Evolutionary conservation across 1,140 invertebrate species (phyloP).

Genomic region (Battus philenor): DNA sequence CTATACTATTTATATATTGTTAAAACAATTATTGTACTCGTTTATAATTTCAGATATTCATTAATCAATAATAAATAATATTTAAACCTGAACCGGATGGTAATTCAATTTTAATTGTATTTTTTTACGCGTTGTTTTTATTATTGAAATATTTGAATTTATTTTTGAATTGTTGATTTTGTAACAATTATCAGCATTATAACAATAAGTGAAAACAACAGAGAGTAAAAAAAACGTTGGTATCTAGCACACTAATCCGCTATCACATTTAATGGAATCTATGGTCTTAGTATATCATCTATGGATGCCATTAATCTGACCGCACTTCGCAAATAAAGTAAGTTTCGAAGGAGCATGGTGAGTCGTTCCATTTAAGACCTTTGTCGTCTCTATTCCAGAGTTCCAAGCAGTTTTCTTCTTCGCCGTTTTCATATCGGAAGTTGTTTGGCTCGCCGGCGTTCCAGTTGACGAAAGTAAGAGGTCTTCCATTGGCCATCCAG

Average conservation of each 20-base stretch:
- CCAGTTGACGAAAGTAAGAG: constrained; percentile 94
- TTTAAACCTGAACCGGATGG: neutral
- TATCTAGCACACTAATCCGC: constrained; percentile 53
- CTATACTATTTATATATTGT: constrained; percentile 30
- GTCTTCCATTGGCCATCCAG: constrained; percentile 93
- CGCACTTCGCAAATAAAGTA: constrained; percentile 94
- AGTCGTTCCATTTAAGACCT: constrained; percentile 94
- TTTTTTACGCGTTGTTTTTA: neutral
- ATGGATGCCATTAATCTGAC: constrained; percentile 65
- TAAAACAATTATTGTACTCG: no score
- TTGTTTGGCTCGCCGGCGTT: constrained; percentile 94
- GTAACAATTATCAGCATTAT: no score
- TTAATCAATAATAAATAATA: neutral
- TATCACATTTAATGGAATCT: constrained; percentile 43
- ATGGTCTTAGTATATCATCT: no score
- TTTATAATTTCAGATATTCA: neutral
- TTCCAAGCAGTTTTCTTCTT: constrained; percentile 93
- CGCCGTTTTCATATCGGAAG: constrained; percentile 94
- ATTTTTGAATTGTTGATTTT: no score
- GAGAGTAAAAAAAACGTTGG: constrained; percentile 26
- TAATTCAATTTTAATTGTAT: neutral
- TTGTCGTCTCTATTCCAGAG: constrained; percentile 94
- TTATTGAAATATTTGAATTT: constrained; percentile 14
- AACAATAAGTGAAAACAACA: constrained; percentile 24
- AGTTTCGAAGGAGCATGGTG: constrained; percentile 93